Conservation (phyloP, 23 tunicate genomes). For the Phallusia fumigata region DNA sequence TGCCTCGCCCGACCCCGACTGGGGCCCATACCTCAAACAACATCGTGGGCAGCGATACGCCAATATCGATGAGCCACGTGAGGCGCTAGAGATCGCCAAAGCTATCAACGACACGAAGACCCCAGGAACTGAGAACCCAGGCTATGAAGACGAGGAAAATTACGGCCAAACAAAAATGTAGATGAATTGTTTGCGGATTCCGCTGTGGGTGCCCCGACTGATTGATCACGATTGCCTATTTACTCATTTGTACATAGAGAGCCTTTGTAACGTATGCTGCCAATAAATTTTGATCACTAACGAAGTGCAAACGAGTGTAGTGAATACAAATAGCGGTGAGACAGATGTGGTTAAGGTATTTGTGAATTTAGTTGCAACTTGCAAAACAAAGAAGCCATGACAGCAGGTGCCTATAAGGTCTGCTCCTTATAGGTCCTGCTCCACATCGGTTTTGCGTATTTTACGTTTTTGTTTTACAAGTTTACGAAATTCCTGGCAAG, state of each 20-base stretch:
- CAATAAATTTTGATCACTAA: not conserved
- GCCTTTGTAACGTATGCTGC: not conserved
- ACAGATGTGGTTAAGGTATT: too few species aligned
- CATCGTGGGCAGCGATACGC: constrained; percentile 68
- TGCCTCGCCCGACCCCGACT: constrained; percentile 52
- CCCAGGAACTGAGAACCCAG: constrained; percentile 11
- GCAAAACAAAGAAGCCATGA: too few species aligned
- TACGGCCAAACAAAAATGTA: constrained; percentile 30
- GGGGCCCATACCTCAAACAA: constrained; percentile 86
- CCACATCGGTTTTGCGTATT: too few species aligned
- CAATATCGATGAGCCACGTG: constrained; percentile 67
- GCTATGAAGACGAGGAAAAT: not conserved
- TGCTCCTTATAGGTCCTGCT: too few species aligned
- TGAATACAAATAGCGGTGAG: too few species aligned
- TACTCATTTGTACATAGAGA: not conserved
- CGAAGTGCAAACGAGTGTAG: too few species aligned
- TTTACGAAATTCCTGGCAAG: too few species aligned
- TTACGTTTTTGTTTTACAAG: too few species aligned
- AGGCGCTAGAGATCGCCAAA: constrained; percentile 63
- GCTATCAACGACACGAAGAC: constrained; percentile 8
- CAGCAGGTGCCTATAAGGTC: too few species aligned
- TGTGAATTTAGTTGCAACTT: too few species aligned
- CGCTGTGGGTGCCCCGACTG: not conserved
- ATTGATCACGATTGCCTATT: not conserved
- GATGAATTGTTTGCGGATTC: not conserved